Evolutionary conservation across 2,797 vertebrate species (phyloP).

Genomic region (Sphaeramia orbicularis): DNA sequence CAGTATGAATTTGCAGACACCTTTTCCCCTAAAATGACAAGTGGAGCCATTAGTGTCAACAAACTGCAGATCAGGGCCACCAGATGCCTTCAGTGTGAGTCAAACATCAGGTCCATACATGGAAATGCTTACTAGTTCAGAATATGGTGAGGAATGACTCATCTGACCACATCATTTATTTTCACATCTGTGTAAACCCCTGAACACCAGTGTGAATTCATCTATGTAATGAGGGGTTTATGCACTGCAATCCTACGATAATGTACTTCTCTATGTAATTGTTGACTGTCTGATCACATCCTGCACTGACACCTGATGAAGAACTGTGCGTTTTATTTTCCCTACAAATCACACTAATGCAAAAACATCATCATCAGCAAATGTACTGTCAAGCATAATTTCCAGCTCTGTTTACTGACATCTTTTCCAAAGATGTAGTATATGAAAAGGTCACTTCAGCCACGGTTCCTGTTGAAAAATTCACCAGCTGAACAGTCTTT

Average conservation of each 20-base stretch:
- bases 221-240: constrained; percentile 20
- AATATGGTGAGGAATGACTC: too few relatives aligned
- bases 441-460: background rate
- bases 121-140: too few relatives aligned
- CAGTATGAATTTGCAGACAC: too few relatives aligned
- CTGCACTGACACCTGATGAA: background rate
- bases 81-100: too few relatives aligned
- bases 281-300: constrained; percentile 6
- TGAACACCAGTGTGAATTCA: constrained; percentile 7
- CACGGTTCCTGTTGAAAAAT: background rate
- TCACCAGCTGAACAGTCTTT: background rate
- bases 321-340: background rate
- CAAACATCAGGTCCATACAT: too few relatives aligned
- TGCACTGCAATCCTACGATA: constrained; percentile 7
- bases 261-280: constrained; percentile 1
- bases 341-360: constrained; percentile 10
- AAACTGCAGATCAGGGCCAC: too few relatives aligned
- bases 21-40: too few relatives aligned
- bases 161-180: too few relatives aligned
- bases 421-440: background rate
- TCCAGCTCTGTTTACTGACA: constrained; percentile 11
- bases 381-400: constrained; percentile 1
- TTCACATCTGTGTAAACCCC: too few relatives aligned
- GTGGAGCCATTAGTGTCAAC: too few relatives aligned
- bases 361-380: background rate